A percentile compares a stretch with the other conserved stretches of the same genome.
Evolutionary conservation across 2,797 vertebrate genomes (phyloP).

Genomic region (Podarcis siculus): DNA sequence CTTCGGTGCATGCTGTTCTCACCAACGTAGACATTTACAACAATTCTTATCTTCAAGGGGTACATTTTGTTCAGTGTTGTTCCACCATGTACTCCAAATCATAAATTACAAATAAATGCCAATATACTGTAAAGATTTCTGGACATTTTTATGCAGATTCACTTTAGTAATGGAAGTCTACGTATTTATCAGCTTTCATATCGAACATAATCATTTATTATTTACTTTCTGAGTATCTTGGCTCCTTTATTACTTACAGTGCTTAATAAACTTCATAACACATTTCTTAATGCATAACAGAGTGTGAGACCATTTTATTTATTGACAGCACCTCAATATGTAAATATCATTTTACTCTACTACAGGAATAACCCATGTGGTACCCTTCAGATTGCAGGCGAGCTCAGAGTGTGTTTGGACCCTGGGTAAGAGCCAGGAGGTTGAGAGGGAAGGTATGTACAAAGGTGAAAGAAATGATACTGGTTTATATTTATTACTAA

Average conservation of each 20-base stretch:
- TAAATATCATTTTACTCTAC: not conserved
- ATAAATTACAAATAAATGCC: conserved; percentile 58
- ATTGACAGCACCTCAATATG: not conserved
- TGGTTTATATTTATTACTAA: too few species aligned
- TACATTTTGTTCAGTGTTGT: conserved; percentile 69
- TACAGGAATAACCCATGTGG: too few species aligned
- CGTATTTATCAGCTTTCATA: conserved; percentile 24
- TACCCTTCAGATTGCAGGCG: too few species aligned
- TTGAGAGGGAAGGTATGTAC: too few species aligned
- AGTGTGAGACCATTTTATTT: not conserved
- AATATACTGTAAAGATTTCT: conserved; percentile 53
- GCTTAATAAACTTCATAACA: not conserved
- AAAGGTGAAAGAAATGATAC: too few species aligned
- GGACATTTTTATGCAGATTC: conserved; percentile 50
- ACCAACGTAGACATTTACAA: conserved; percentile 56
- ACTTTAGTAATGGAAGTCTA: conserved; percentile 35
- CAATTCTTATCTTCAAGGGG: conserved; percentile 68
- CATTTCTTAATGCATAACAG: not conserved
- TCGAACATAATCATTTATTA: conserved; percentile 5
- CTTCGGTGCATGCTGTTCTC: conserved; percentile 66
- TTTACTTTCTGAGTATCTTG: conserved; percentile 21
- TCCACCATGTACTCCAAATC: conserved; percentile 60
- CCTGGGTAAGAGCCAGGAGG: too few species aligned
- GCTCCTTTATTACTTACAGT: not conserved
- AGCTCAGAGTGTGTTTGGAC: too few species aligned